Percentiles rank a stretch among this genome's conserved stretches.
Conservation (phyloP, 2,113 vertebrate genomes). For the Pterophyllum scalare region DNA sequence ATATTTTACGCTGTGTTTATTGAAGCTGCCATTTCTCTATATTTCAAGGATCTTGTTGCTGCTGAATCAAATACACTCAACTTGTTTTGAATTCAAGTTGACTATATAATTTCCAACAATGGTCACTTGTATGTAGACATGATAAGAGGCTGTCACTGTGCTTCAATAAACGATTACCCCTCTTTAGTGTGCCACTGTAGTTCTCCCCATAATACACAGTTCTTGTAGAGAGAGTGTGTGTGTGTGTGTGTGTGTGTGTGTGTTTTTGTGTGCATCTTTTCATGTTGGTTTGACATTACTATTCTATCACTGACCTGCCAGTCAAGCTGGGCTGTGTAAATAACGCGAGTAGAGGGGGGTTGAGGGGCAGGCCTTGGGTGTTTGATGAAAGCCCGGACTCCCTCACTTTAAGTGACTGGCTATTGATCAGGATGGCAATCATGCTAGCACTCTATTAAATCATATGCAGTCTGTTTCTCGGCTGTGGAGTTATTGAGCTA, state of each 20-base stretch:
- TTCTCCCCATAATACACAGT: neutral
- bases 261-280: conserved; percentile 14
- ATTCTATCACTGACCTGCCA: conserved; percentile 29
- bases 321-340: conserved; percentile 27
- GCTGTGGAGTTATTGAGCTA: conserved; percentile 54
- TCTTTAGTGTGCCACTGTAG: conserved; percentile 15
- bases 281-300: conserved; percentile 20
- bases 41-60: conserved; percentile 15
- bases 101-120: conserved; percentile 15
- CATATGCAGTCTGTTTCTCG: conserved; percentile 55
- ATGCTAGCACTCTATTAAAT: conserved; percentile 66
- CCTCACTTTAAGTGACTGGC: conserved; percentile 55
- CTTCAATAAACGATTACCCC: conserved; percentile 10
- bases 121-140: conserved; percentile 19
- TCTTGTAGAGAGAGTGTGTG: neutral
- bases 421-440: conserved; percentile 70
- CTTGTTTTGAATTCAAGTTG: conserved; percentile 11
- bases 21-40: neutral
- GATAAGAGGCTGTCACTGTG: conserved; percentile 19
- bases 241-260: neutral
- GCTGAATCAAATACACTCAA: neutral
- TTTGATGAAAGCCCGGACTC: conserved; percentile 56
- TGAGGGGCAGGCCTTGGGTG: conserved; percentile 24
- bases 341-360: neutral
- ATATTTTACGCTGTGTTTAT: neutral